Evolutionary conservation across 2,888 invertebrate species (phyloP), one percentile per base, ranked within the genome.

Genomic region (Lamellibrachia columna): DNA sequence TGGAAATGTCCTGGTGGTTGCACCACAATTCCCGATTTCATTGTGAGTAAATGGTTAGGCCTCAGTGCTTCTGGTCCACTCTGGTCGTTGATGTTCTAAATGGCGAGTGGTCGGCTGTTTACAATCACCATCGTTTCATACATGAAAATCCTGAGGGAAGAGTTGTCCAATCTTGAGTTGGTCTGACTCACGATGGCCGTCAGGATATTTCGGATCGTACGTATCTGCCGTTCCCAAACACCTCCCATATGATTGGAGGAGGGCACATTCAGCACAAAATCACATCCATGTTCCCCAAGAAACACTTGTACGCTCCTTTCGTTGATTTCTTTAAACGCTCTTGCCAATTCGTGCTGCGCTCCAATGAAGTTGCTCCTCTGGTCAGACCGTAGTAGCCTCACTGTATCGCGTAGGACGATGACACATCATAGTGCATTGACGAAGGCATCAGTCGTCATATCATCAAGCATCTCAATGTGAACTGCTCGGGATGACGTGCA

Each of bases 361-460:
- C 94, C 94, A 15, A 93, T 92, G 75, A 94, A 93, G 55, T 94
- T 94, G 11, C 93, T 93, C 22, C 94, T 94, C 3, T 90, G 52
- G 91, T 94, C 94, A 28, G 93, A 94, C 90, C 94, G 40, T 7
- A 94, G 58, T 91, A 93, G 92, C 75, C 93, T 90, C 2, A 94
- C 92, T n/a, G 93, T 92, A 15, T 93, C 94, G 9, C 94, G 91
- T 28, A 94, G 60, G 8, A 93, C 91, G 4, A 94, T 91, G 90
- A 94, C 94, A 7, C 94, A 60, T 28, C 94, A 91, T 1, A 94
- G 55, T 90, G 93, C 92, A 91, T 94, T 94, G 40, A 94, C 93
- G 90, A 94, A 95, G 11, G 94, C 93, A 90, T 93, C 93, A n/a
- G 94, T 94, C 11, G 92, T 58, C 52, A 95, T 60, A 53, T 93